Conservation (phyloP, 2,888 invertebrate species). For the Notodonta dromedarius region DNA sequence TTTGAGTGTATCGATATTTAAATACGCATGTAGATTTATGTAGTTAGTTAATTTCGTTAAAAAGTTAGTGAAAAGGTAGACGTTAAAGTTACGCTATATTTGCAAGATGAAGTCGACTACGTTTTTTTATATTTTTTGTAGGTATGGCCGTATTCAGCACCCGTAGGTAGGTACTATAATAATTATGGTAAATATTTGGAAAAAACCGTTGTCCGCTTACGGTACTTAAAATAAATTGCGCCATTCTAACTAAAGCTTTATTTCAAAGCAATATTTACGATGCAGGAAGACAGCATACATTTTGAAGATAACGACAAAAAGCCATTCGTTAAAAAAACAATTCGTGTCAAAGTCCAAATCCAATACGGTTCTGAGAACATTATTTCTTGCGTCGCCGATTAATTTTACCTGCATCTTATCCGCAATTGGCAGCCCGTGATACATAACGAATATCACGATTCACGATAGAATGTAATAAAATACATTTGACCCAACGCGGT, state of each 20-base stretch:
- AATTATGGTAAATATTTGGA: not conserved
- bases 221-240: too few relatives aligned
- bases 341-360: constrained; percentile 11
- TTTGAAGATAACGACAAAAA: constrained; percentile 1
- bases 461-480: constrained; percentile 12
- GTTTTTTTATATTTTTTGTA: too few relatives aligned
- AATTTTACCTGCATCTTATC: constrained; percentile 18
- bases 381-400: constrained; percentile 10
- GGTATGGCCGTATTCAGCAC: too few relatives aligned
- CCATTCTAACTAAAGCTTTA: too few relatives aligned
- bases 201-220: not conserved
- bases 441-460: too few relatives aligned
- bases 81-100: too few relatives aligned
- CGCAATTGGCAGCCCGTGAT: constrained; percentile 7
- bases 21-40: too few relatives aligned
- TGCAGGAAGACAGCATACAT: not conserved
- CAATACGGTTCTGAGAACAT: constrained; percentile 24
- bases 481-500: not conserved
- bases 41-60: too few relatives aligned
- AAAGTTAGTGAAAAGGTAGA: too few relatives aligned
- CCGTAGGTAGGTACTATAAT: not conserved
- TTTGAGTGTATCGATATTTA: too few relatives aligned
- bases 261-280: not conserved
- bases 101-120: too few relatives aligned
- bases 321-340: constrained; percentile 14